phyloP scores from a whole-genome alignment of 2,888 invertebrate genomes.

The Chalcis sispes region DNA sequence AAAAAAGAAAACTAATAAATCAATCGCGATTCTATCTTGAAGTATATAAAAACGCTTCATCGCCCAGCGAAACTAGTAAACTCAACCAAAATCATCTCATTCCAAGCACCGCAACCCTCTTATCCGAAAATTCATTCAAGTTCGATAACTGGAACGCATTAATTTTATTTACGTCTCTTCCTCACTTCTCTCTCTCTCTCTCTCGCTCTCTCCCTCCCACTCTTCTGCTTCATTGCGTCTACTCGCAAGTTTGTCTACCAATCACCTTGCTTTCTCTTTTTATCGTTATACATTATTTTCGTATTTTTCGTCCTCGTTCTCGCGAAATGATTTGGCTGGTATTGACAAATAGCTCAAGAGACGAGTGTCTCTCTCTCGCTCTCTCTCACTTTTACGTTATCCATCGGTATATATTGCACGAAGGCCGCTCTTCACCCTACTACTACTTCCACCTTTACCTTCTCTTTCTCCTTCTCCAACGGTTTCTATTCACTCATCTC shows the following conservation, averaged over 20 bases:
- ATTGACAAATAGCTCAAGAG: conserved; percentile 50
- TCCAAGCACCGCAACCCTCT: too few species aligned
- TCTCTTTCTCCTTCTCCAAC: neutral
- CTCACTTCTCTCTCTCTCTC: neutral
- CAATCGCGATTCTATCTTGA: too few species aligned
- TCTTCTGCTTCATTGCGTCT: neutral
- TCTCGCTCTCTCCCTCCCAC: neutral
- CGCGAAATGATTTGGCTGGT: conserved; percentile 26
- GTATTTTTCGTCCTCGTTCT: too few species aligned
- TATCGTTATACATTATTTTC: conserved; percentile 33
- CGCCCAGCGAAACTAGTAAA: too few species aligned
- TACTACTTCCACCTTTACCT: neutral
- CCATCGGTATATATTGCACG: conserved; percentile 13
- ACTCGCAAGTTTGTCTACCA: neutral
- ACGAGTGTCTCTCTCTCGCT: neutral
- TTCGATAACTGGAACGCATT: too few species aligned
- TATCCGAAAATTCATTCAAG: too few species aligned
- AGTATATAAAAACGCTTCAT: too few species aligned
- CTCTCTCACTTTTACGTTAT: neutral
- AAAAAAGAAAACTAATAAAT: neutral
- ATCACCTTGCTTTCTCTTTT: neutral
- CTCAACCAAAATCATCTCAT: too few species aligned
- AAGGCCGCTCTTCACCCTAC: neutral
- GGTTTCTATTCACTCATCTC: neutral
- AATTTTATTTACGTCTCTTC: too few species aligned